Conservation (phyloP, 2,888 invertebrate genomes). For the Oxycera nigricornis region DNA sequence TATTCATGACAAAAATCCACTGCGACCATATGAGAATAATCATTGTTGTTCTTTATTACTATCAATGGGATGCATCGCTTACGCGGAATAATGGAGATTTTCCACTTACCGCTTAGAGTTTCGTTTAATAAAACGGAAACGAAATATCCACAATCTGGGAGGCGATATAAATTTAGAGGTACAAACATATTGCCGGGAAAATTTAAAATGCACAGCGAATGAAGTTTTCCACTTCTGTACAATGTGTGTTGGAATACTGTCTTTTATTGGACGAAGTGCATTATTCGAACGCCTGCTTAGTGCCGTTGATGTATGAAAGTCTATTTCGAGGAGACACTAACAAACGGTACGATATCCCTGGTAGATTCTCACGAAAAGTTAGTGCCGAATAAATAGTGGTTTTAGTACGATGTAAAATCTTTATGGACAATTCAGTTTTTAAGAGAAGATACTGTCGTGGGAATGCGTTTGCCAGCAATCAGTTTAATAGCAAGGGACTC, state of each 20-base stretch:
- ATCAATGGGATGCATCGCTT: constrained; percentile 17
- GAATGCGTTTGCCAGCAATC: no score
- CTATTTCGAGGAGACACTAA: neutral
- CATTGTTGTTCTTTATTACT: constrained; percentile 23
- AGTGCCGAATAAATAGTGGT: neutral
- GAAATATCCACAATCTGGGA: constrained; percentile 4
- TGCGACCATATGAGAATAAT: constrained; percentile 18
- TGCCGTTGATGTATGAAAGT: neutral
- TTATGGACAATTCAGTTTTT: neutral
- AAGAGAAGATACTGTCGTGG: no score
- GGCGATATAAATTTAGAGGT: neutral
- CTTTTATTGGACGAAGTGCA: neutral
- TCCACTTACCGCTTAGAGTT: neutral
- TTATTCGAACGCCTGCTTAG: neutral
- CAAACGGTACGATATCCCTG: neutral
- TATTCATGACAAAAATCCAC: constrained; percentile 16
- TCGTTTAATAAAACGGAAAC: constrained; percentile 19
- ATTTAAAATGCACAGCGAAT: neutral
- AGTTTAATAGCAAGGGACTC: no score
- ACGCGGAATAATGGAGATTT: constrained; percentile 19
- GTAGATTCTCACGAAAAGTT: neutral
- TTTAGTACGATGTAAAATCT: neutral
- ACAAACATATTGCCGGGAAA: neutral
- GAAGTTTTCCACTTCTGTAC: neutral
- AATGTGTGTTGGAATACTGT: neutral